phyloP scores from a whole-genome alignment of 1,140 invertebrate genomes.

The Dendrolimus kikuchii region DNA sequence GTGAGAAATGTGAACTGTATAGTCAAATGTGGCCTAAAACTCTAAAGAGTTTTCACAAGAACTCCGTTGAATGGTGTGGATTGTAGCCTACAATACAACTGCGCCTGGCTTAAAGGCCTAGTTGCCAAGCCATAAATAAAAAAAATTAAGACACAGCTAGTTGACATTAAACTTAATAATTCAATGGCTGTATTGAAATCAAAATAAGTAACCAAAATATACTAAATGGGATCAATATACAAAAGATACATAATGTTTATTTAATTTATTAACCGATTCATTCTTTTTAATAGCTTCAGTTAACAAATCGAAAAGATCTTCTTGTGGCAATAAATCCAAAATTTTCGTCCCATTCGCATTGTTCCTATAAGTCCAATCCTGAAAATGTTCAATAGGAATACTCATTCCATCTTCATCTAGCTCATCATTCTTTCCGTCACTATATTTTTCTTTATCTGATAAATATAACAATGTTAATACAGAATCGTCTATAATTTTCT shows the following conservation, averaged over 20 bases:
- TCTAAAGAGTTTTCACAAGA: too few relatives aligned
- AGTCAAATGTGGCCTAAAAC: too few relatives aligned
- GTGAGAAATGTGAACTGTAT: too few relatives aligned
- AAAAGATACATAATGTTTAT: slow-evolving; percentile 10
- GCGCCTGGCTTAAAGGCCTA: too few relatives aligned
- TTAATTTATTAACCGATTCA: slow-evolving; percentile 15
- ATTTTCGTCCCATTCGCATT: slow-evolving; percentile 9
- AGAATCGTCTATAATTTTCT: slow-evolving; percentile 17
- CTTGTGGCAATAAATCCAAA: slow-evolving; percentile 15
- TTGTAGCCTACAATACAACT: too few relatives aligned
- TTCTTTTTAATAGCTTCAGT: slow-evolving; percentile 20
- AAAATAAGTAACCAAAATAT: not conserved
- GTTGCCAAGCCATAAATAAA: too few relatives aligned
- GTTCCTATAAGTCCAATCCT: slow-evolving; percentile 25
- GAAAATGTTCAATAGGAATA: slow-evolving; percentile 20
- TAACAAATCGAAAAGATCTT: slow-evolving; percentile 26
- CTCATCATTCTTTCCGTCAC: slow-evolving; percentile 4
- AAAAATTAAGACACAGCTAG: too few relatives aligned
- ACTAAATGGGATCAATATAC: not conserved
- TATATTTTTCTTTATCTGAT: slow-evolving; percentile 27
- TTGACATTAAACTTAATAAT: too few relatives aligned
- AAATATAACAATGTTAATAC: slow-evolving; percentile 29
- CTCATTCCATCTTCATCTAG: slow-evolving; percentile 16
- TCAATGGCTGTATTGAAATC: too few relatives aligned
- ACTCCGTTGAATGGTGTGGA: too few relatives aligned